Percentiles rank a stretch among this genome's conserved stretches.
Evolutionary conservation across 2,797 vertebrate species (phyloP).

Genomic region (Spondyliosoma cantharus): DNA sequence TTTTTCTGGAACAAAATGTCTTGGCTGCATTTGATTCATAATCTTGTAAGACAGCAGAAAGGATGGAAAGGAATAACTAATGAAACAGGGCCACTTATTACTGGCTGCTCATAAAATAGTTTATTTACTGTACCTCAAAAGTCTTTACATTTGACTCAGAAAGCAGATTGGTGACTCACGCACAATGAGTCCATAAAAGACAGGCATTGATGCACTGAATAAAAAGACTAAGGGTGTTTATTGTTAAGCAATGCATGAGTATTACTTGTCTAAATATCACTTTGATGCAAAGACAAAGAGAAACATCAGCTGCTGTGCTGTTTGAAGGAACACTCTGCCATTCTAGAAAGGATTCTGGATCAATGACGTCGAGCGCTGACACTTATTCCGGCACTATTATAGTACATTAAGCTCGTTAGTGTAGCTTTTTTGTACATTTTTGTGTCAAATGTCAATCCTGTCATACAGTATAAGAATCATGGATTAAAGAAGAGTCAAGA

Average conservation of each 20-base stretch:
- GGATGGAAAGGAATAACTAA: constrained; percentile 30
- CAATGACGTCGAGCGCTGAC: neutral
- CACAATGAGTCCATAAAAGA: neutral
- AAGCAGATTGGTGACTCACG: constrained; percentile 23
- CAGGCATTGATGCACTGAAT: neutral
- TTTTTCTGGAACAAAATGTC: constrained; percentile 35
- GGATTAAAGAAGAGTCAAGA: neutral
- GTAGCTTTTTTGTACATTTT: neutral
- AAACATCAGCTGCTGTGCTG: neutral
- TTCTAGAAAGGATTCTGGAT: neutral
- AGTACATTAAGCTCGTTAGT: neutral
- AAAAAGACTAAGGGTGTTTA: constrained; percentile 1
- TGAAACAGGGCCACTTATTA: constrained; percentile 18
- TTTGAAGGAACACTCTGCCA: neutral
- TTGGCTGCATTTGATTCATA: constrained; percentile 45
- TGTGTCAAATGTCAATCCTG: neutral
- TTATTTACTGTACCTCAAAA: constrained; percentile 9
- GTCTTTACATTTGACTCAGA: constrained; percentile 8
- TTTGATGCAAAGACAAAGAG: constrained; percentile 15
- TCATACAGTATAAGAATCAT: neutral
- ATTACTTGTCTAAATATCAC: constrained; percentile 15
- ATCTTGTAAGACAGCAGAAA: constrained; percentile 44
- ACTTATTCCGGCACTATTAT: neutral
- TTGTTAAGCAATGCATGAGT: neutral
- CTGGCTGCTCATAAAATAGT: constrained; percentile 13